phyloP scores from a whole-genome alignment of 2,797 vertebrate species.

The Peromyscus eremicus region DNA sequence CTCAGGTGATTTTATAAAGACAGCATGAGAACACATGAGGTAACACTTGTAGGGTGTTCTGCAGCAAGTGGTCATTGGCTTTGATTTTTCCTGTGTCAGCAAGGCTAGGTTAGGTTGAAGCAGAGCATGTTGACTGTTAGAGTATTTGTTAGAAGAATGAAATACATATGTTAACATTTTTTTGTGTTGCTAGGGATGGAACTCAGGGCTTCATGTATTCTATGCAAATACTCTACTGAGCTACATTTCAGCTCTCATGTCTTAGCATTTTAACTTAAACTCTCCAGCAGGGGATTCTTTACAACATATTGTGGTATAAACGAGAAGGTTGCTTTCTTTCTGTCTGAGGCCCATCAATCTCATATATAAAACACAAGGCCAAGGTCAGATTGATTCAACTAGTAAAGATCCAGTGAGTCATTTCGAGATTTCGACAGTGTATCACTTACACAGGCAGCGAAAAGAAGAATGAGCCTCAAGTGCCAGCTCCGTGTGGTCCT shows the following conservation, averaged over 20 bases:
- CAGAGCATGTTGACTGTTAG: constrained; percentile 9
- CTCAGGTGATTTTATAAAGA: constrained; percentile 38
- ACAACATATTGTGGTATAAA: constrained; percentile 33
- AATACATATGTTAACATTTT: constrained; percentile 61
- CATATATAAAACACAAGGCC: background rate
- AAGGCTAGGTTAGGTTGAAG: background rate
- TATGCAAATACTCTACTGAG: background rate
- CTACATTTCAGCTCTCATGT: constrained; percentile 7
- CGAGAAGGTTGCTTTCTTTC: constrained; percentile 56
- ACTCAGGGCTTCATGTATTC: background rate
- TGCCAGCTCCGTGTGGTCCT: constrained; percentile 36
- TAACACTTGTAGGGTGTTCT: background rate
- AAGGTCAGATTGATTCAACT: constrained; percentile 44
- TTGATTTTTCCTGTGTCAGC: background rate
- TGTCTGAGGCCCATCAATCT: constrained; percentile 11
- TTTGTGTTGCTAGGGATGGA: background rate
- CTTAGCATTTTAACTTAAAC: constrained; percentile 65
- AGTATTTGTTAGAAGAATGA: constrained; percentile 56
- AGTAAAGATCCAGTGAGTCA: constrained; percentile 40
- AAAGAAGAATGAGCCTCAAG: constrained; percentile 59
- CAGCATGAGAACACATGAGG: background rate
- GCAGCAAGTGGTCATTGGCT: constrained; percentile 35
- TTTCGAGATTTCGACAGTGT: constrained; percentile 62
- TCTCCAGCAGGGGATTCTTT: constrained; percentile 66
- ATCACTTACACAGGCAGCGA: constrained; percentile 1